Conservation (phyloP, 92 coral and sea anemone genomes). For the Palythoa heliodiscus region DNA sequence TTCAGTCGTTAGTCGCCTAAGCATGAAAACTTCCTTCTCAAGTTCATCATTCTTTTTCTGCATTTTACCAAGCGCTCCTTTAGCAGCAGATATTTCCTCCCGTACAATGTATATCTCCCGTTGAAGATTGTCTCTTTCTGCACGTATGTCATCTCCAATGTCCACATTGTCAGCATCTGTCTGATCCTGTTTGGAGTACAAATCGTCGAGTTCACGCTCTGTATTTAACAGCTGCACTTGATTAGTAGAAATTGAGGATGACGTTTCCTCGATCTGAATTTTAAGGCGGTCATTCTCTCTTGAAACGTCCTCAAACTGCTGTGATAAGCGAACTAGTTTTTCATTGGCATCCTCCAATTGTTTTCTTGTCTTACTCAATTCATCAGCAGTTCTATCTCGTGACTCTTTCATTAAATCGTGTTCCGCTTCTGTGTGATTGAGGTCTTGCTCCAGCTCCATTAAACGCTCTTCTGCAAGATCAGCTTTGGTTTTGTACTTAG, state of each 20-base stretch:
- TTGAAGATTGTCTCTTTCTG: conserved; percentile 82
- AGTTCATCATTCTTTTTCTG: conserved; percentile 81
- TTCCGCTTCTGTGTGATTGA: conserved; percentile 66
- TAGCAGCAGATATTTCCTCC: conserved; percentile 77
- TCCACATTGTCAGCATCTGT: conserved; percentile 74
- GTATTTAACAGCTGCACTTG: conserved; percentile 75
- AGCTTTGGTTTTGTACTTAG: conserved; percentile 77
- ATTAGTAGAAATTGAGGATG: conserved; percentile 63
- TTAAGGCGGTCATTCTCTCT: conserved; percentile 76
- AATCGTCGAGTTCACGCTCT: conserved; percentile 83
- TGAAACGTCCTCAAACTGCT: conserved; percentile 67
- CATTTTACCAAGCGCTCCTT: conserved; percentile 70
- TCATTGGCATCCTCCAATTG: conserved; percentile 62
- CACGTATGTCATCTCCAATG: conserved; percentile 61
- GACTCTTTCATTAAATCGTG: conserved; percentile 59
- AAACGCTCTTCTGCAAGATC: conserved; percentile 77
- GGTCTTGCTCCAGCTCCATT: conserved; percentile 80
- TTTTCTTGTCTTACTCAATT: conserved; percentile 48
- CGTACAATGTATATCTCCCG: conserved; percentile 77
- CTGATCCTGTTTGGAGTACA: conserved; percentile 70
- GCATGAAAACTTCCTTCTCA: conserved; percentile 74
- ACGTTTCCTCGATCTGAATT: conserved; percentile 76
- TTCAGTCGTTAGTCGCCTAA: conserved; percentile 79
- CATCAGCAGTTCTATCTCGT: conserved; percentile 77
- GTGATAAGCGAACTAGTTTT: conserved; percentile 58